phyloP scores from a whole-genome alignment of 1,140 invertebrate genomes.

The Micrasema longulum region DNA sequence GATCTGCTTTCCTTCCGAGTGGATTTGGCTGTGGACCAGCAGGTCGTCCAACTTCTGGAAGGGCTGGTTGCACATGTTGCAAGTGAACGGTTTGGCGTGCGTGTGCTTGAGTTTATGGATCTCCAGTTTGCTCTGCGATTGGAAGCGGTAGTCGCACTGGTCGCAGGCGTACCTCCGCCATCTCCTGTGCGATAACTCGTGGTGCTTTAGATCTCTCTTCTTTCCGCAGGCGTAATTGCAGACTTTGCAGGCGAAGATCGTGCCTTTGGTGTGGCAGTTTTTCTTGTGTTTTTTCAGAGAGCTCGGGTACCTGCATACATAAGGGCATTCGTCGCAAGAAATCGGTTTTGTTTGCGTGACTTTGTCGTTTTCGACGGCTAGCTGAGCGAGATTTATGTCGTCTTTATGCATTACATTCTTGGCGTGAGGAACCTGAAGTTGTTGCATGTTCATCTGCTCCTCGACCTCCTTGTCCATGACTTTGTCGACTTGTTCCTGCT shows the following conservation, averaged over 20 bases:
- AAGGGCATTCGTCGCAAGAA: slow-evolving; percentile 34
- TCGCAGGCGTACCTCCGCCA: slow-evolving; percentile 32
- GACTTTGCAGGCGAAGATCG: slow-evolving; percentile 65
- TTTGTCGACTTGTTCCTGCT: slow-evolving; percentile 16
- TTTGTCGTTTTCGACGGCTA: slow-evolving; percentile 29
- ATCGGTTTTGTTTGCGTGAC: slow-evolving; percentile 33
- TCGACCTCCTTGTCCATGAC: slow-evolving; percentile 9
- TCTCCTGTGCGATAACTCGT: slow-evolving; percentile 29
- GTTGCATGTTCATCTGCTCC: neutral
- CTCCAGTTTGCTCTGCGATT: slow-evolving; percentile 23
- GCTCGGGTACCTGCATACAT: slow-evolving; percentile 22
- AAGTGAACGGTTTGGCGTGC: slow-evolving; percentile 23
- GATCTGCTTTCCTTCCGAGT: slow-evolving; percentile 26
- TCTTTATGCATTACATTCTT: slow-evolving; percentile 17
- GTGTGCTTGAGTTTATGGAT: slow-evolving; percentile 34
- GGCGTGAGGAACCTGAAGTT: slow-evolving; percentile 6
- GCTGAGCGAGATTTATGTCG: slow-evolving; percentile 8
- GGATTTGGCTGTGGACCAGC: slow-evolving; percentile 13
- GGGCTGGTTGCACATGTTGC: slow-evolving; percentile 16
- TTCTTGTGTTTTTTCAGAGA: slow-evolving; percentile 65
- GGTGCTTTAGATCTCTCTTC: slow-evolving; percentile 25
- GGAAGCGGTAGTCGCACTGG: slow-evolving; percentile 36
- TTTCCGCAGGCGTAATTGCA: slow-evolving; percentile 57
- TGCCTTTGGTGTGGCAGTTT: slow-evolving; percentile 63
- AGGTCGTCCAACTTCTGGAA: slow-evolving; percentile 30